Evolutionary conservation across 2,888 invertebrate genomes (phyloP).

Genomic region (Perdita meconis): DNA sequence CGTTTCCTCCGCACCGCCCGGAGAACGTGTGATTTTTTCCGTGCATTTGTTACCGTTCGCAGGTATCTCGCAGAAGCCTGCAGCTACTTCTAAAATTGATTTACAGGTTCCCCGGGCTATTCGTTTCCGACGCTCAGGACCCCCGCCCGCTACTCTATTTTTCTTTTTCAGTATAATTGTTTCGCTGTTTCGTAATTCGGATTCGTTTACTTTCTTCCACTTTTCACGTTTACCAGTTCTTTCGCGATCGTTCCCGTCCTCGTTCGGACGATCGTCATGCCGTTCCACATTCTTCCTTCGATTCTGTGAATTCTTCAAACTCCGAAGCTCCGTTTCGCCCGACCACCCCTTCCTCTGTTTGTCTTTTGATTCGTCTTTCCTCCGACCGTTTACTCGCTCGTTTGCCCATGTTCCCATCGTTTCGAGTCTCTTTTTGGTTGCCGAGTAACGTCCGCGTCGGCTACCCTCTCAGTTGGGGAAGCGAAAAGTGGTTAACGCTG

Average conservation of each 20-base stretch:
- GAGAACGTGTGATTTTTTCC: conserved; percentile 29
- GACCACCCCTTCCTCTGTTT: conserved; percentile 10
- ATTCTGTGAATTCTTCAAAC: conserved; percentile 22
- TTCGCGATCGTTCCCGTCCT: neutral
- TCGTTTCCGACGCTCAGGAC: neutral
- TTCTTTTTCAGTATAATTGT: conserved; percentile 32
- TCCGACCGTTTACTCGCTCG: neutral
- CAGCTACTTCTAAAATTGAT: neutral
- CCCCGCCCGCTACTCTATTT: conserved; percentile 1
- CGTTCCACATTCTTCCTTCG: neutral
- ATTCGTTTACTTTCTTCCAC: neutral
- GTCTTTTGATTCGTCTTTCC: neutral
- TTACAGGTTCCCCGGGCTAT: neutral
- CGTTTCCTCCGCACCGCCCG: neutral
- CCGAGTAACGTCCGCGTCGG: neutral
- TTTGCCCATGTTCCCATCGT: neutral
- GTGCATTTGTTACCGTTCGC: conserved; percentile 41
- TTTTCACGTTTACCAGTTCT: neutral
- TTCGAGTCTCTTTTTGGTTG: neutral
- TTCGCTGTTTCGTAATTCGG: conserved; percentile 37
- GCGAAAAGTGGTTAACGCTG: conserved; percentile 15
- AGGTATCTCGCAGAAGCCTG: neutral
- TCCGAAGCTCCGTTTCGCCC: neutral
- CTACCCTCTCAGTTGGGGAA: neutral
- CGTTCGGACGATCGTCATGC: conserved; percentile 14